Evolutionary conservation across 2,113 vertebrate genomes (phyloP).

Genomic region (Chaetops frenatus): DNA sequence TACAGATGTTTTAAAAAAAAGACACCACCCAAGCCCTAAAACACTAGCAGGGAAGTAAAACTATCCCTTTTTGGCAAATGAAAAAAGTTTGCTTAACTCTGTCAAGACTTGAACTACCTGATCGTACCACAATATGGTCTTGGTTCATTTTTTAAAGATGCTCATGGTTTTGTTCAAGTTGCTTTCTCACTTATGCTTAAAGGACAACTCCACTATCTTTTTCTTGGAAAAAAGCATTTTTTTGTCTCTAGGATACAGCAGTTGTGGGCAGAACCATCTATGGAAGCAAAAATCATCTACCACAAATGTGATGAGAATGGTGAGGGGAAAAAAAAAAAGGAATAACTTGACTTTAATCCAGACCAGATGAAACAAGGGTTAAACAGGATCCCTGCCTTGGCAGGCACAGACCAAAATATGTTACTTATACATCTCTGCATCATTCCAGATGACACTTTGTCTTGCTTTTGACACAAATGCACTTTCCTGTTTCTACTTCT

Average conservation of each 20-base stretch:
- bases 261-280: neutral
- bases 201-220: neutral
- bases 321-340: rapidly evolving
- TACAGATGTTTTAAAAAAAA: neutral
- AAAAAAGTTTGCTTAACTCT: neutral
- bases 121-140: neutral
- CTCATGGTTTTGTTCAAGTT: neutral
- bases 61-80: neutral
- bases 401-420: neutral
- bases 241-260: rapidly evolving
- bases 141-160: neutral
- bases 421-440: neutral
- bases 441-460: neutral
- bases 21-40: neutral
- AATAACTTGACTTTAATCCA: neutral
- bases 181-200: neutral
- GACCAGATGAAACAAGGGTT: neutral
- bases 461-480: neutral
- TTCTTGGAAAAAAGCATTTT: neutral
- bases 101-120: neutral
- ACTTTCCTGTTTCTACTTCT: neutral
- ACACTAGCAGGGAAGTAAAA: neutral
- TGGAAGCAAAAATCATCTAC: neutral
- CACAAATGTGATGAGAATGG: neutral
- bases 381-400: neutral